Evolutionary conservation across 2,888 invertebrate genomes (phyloP), one percentile per base, ranked within the genome.

Genomic region (Nemoura dubitans): DNA sequence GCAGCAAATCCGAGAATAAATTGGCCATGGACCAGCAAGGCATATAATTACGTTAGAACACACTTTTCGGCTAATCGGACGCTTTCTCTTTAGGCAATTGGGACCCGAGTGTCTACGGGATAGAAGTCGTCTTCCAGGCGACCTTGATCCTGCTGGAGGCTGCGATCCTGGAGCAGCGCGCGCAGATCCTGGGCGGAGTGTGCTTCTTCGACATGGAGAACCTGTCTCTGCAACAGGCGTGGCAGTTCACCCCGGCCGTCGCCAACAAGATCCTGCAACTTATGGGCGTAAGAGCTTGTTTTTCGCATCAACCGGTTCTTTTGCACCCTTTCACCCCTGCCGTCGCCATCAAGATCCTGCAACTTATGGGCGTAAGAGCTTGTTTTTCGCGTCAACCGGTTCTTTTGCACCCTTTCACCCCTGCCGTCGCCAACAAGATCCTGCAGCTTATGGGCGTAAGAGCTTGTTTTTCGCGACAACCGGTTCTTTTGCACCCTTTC

Each of bases 181-280:
- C 95, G 0, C 97, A 97, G 91, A 95, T 97, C 87, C 91, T 96
- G 29, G 97, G 97, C 0, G 97, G 96, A 0, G 93, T 96, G 5
- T 95, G 94, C 10, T 92, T 97, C 86, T 96, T 97, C 89, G 97
- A 97, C 91, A 92, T 97, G 59, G 93, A 94, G 87, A 94, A 95
- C 86, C 93, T 96, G 83, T 93, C 94, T 0, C 93, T 96, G 88
- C 93, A 94, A 88, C 96, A 97, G 88, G 94, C 95, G 0, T 94
- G 95, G 93, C 94, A 96, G 88, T 92, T 96, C 88, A 96, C 96
- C 6, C 96, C 96, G 0, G 93, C 93, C 0, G 92, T 96, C 1
- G 96, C 95, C 0, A 92, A 94, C 3, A 95, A 93, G 91, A 94
- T 95, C 88, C 93, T 96, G 43, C 94, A 95, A 88, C 91, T 96